A percentile compares a stretch with the other conserved stretches of the same genome.
Conservation (phyloP, 2,113 vertebrate genomes). For the Actenoides lindsayi region DNA sequence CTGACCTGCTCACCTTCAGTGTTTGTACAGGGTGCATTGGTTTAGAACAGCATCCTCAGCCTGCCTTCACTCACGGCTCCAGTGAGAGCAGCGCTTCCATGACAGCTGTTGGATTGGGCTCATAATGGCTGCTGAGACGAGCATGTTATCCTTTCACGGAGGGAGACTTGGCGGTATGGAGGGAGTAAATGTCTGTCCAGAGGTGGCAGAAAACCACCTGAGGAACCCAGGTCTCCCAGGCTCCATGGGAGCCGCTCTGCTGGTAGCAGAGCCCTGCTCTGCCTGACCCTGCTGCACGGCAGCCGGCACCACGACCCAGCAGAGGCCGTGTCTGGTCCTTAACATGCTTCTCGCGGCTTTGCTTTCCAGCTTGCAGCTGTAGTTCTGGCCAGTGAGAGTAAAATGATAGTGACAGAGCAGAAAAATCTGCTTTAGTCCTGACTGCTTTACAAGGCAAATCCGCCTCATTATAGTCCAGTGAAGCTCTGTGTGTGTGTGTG, state of each 20-base stretch:
- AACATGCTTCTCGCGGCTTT: not conserved
- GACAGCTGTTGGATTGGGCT: accelerated
- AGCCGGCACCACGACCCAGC: accelerated
- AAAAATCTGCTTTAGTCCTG: not conserved
- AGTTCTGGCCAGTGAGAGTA: not conserved
- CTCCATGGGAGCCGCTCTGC: not conserved
- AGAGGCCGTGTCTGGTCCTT: not conserved
- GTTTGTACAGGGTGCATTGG: not conserved
- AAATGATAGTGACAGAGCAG: not conserved
- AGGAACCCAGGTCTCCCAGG: not conserved
- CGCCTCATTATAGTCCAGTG: accelerated
- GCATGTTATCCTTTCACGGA: not conserved
- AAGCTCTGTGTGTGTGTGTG: not conserved
- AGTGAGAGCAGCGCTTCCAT: not conserved
- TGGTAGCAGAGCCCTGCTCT: not conserved
- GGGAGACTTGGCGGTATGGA: not conserved
- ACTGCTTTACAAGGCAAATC: not conserved
- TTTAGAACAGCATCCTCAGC: not conserved
- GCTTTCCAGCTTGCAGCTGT: not conserved
- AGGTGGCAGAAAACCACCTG: not conserved
- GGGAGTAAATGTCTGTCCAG: not conserved
- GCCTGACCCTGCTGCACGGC: not conserved
- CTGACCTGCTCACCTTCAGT: accelerated
- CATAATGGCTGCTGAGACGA: not conserved
- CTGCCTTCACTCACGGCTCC: accelerated